Conservation (phyloP, 2,888 invertebrate species). For the Sialis lutaria region DNA sequence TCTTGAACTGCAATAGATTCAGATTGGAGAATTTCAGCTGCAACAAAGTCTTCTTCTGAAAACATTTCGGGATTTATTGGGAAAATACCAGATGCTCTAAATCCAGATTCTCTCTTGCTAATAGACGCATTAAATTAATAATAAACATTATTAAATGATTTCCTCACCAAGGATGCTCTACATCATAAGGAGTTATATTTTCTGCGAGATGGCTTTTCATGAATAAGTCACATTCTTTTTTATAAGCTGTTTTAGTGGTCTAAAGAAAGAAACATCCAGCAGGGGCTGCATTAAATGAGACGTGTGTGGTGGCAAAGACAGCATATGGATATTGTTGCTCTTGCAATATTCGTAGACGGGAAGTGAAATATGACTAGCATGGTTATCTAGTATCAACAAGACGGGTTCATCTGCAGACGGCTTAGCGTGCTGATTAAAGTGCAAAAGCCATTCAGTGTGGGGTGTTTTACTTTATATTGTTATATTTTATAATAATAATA, state of each 20-base stretch:
- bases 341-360: too few species aligned
- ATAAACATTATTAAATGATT: constrained; percentile 10
- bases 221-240: too few species aligned
- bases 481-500: too few species aligned
- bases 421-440: constrained; percentile 12
- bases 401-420: constrained; percentile 12
- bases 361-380: too few species aligned
- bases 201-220: constrained; percentile 12
- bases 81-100: constrained; percentile 16
- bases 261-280: too few species aligned
- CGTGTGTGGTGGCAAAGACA: constrained; percentile 14
- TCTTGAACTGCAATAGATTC: too few species aligned
- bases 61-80: constrained; percentile 15
- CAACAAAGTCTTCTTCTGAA: constrained; percentile 15
- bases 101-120: constrained; percentile 17
- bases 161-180: constrained; percentile 14
- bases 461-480: too few species aligned
- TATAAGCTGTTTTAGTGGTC: too few species aligned
- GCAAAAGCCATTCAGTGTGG: too few species aligned
- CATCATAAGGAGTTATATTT: constrained; percentile 16
- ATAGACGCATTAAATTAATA: too few species aligned
- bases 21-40: constrained; percentile 6
- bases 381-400: constrained; percentile 17
- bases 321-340: too few species aligned
- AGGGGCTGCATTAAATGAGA: constrained; percentile 14